Evolutionary conservation across 2,888 invertebrate species (phyloP).

Genomic region (Drosophila nigricruria): DNA sequence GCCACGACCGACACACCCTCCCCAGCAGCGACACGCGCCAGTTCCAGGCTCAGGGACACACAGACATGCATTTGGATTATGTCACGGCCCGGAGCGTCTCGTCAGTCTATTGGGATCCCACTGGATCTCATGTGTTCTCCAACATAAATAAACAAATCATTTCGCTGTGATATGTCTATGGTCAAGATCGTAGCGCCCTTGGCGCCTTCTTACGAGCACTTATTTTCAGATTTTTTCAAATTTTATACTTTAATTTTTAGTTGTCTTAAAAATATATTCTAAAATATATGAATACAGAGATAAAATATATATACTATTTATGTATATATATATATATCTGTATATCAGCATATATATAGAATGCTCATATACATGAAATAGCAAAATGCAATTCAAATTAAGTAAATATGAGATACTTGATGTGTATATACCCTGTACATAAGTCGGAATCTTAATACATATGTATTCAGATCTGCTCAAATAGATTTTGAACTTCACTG

Average conservation of each 20-base stretch:
- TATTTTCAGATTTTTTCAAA: conserved; percentile 40
- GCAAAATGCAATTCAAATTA: conserved; percentile 7
- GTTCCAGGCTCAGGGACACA: conserved; percentile 35
- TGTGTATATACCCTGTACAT: conserved; percentile 1
- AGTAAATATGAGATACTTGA: no score
- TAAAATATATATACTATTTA: conserved; percentile 1
- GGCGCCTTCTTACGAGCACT: conserved; percentile 54
- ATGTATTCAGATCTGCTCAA: not conserved
- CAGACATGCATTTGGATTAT: conserved; percentile 43
- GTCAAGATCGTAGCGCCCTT: conserved; percentile 59
- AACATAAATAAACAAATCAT: conserved; percentile 30
- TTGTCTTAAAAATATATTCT: conserved; percentile 46
- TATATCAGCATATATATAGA: not conserved
- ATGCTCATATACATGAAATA: conserved; percentile 3
- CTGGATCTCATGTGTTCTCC: conserved; percentile 23
- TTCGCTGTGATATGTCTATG: conserved; percentile 30
- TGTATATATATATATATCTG: not conserved
- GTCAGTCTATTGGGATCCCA: not conserved
- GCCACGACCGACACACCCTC: conserved; percentile 47
- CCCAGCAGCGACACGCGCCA: conserved; percentile 34
- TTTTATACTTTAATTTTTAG: conserved; percentile 50
- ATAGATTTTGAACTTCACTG: not conserved
- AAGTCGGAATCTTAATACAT: no score
- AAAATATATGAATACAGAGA: conserved; percentile 7
- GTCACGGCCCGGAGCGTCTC: conserved; percentile 27